Evolutionary conservation across 2,797 vertebrate species (phyloP).

Genomic region (Hyperoplus immaculatus): DNA sequence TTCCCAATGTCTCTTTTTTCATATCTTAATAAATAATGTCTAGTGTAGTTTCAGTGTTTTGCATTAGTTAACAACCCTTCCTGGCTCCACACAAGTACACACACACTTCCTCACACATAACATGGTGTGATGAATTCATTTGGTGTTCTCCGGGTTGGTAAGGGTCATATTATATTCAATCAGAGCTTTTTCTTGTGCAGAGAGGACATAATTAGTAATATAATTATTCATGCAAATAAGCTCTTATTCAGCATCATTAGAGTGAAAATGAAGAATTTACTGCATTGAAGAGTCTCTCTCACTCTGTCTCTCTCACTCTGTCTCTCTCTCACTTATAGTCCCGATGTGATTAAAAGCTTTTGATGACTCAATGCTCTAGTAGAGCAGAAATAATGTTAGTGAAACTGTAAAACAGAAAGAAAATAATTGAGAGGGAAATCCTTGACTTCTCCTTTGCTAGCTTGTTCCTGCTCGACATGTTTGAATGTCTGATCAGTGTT

Average conservation of each 20-base stretch:
- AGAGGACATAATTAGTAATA: constrained; percentile 60
- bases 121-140: constrained; percentile 36
- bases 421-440: constrained; percentile 37
- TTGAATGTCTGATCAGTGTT: constrained; percentile 7
- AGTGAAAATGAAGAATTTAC: constrained; percentile 58
- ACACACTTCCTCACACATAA: background rate
- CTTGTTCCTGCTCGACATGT: constrained; percentile 18
- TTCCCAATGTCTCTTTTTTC: background rate
- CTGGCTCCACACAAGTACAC: background rate
- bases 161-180: constrained; percentile 54
- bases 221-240: constrained; percentile 77
- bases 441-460: constrained; percentile 51
- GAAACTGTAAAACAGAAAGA: constrained; percentile 57
- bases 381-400: constrained; percentile 66
- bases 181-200: constrained; percentile 31
- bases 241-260: constrained; percentile 57
- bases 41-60: constrained; percentile 4
- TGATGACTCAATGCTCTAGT: constrained; percentile 55
- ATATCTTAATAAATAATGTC: background rate
- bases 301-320: constrained; percentile 1
- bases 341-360: constrained; percentile 68
- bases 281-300: constrained; percentile 44
- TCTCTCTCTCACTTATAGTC: constrained; percentile 18
- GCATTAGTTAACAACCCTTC: constrained; percentile 11
- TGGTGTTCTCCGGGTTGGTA: constrained; percentile 45